Percentiles rank a stretch among this genome's conserved stretches.
These are phyloP conservation scores for Clusia tigrina DNA, from an alignment of 2,888 invertebrate genomes.

Conservation along the genomic window DNA sequence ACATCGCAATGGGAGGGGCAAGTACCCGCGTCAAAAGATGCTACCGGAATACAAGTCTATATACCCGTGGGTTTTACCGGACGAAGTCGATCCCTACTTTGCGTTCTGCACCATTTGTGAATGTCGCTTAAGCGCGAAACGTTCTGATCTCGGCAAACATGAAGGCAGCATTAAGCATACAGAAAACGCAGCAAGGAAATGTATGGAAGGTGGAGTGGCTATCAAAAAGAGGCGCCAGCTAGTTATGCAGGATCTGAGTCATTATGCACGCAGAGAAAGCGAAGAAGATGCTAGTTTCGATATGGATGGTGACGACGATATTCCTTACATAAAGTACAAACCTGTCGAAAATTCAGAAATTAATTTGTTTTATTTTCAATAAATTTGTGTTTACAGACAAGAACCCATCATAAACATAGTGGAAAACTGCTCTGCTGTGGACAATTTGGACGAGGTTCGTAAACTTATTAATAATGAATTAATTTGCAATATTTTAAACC, in stretches of 20 bases:
- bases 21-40: slow-evolving; percentile 53
- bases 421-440: not conserved
- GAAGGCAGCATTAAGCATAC: slow-evolving; percentile 53
- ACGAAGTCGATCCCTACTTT: slow-evolving; percentile 52
- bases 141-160: slow-evolving; percentile 51
- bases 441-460: slow-evolving; percentile 9
- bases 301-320: slow-evolving; percentile 23
- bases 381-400: slow-evolving; percentile 6
- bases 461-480: not conserved
- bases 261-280: slow-evolving; percentile 20
- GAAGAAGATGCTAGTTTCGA: no score
- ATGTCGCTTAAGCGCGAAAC: slow-evolving; percentile 51
- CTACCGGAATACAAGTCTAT: slow-evolving; percentile 47
- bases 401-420: slow-evolving; percentile 19
- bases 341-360: not conserved
- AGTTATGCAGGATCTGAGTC: not conserved
- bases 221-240: not conserved
- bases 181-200: slow-evolving; percentile 48
- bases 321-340: slow-evolving; percentile 17
- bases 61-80: slow-evolving; percentile 51
- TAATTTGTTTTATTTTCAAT: not conserved
- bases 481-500: not conserved
- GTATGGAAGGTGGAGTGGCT: slow-evolving; percentile 25
- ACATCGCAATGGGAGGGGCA: slow-evolving; percentile 43
- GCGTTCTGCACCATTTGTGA: slow-evolving; percentile 51